These are phyloP conservation scores for Olivierus martensii DNA, from an alignment of 1,140 invertebrate species.

Conservation along the genomic window DNA sequence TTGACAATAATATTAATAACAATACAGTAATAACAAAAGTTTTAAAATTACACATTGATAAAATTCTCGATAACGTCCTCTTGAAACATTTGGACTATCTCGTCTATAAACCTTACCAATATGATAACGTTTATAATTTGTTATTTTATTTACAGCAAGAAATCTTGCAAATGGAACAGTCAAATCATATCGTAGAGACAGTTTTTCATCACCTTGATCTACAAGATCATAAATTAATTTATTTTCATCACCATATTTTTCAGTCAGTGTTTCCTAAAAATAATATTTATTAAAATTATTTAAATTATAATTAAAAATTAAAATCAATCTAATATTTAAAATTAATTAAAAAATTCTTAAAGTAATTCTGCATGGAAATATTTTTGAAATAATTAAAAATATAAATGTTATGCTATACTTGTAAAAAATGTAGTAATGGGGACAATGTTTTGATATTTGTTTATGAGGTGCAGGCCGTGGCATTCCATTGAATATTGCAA, in stretches of 20 bases:
- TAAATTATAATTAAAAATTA: no score
- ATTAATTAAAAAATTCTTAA: no score
- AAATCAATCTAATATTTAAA: no score
- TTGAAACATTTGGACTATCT: conserved; percentile 94
- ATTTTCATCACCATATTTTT: conserved; percentile 99
- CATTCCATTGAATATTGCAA: no score
- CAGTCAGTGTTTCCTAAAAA: conserved; percentile 83
- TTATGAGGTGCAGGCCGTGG: no score
- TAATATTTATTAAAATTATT: background rate
- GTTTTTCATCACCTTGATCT: conserved; percentile 83
- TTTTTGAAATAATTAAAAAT: no score
- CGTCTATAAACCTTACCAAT: conserved; percentile 93
- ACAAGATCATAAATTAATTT: conserved; percentile 97
- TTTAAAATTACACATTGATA: conserved; percentile 91
- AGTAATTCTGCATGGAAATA: no score
- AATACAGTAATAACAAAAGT: background rate
- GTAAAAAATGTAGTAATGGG: no score
- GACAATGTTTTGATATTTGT: no score
- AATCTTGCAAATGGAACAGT: conserved; percentile 96
- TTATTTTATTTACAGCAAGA: conserved; percentile 94
- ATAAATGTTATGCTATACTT: no score
- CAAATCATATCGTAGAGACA: conserved; percentile 77
- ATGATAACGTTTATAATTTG: conserved; percentile 83
- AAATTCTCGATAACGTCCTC: conserved; percentile 93
- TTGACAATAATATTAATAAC: background rate